Conservation (phyloP, 2,888 invertebrate species). For the Caenorhabditis becei region DNA sequence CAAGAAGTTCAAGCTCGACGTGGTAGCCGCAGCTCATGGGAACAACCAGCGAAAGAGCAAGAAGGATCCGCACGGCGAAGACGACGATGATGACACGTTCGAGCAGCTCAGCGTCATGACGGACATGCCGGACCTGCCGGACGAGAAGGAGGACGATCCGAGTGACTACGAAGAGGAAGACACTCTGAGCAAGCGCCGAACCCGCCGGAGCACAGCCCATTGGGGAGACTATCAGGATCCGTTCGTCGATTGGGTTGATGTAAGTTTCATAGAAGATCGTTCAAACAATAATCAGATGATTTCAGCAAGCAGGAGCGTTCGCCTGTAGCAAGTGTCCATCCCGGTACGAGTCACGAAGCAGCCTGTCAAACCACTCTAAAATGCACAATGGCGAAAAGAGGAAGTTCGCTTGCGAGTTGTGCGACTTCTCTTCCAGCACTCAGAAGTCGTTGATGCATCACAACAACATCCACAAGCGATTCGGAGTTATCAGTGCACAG, state of each 20-base stretch:
- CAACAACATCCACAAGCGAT: slow-evolving; percentile 42
- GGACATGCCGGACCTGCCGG: neutral
- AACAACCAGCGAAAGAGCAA: slow-evolving; percentile 35
- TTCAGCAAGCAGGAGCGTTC: slow-evolving; percentile 26
- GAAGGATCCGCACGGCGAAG: slow-evolving; percentile 13
- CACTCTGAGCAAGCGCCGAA: slow-evolving; percentile 9
- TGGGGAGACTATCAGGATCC: slow-evolving; percentile 35
- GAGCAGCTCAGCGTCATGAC: slow-evolving; percentile 25
- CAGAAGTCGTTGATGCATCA: slow-evolving; percentile 60
- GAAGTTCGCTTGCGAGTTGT: slow-evolving; percentile 62
- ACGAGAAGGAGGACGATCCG: slow-evolving; percentile 21
- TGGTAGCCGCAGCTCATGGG: slow-evolving; percentile 66
- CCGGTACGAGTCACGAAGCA: slow-evolving; percentile 55
- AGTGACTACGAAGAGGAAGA: slow-evolving; percentile 6
- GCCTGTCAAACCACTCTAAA: slow-evolving; percentile 63
- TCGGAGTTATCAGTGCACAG: slow-evolving; percentile 51
- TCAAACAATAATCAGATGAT: neutral
- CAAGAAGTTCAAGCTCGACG: slow-evolving; percentile 73
- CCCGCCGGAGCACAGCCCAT: slow-evolving; percentile 31
- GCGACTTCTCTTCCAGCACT: slow-evolving; percentile 64
- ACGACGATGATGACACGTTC: neutral
- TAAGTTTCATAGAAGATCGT: neutral
- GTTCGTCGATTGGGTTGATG: slow-evolving; percentile 25
- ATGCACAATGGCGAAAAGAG: slow-evolving; percentile 55
- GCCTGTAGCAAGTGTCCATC: slow-evolving; percentile 62